Evolutionary conservation across 2,797 vertebrate species (phyloP).

Genomic region (Argentina silus): DNA sequence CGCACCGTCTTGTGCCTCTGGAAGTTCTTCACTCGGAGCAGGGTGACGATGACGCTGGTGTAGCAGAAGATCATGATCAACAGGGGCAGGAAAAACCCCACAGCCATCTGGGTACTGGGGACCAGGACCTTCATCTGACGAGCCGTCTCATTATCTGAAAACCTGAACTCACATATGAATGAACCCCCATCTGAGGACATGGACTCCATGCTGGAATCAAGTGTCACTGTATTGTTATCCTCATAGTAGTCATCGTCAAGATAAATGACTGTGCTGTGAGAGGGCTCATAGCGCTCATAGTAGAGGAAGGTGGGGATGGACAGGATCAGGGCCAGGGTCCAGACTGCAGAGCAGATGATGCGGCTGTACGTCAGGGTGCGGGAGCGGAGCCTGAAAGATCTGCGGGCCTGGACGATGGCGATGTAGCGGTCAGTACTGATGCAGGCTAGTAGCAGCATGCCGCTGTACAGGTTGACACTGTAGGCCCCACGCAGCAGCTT

Average conservation of each 20-base stretch:
- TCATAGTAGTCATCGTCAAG: background rate
- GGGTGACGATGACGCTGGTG: slow-evolving; percentile 74
- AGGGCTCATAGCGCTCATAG: slow-evolving; percentile 70
- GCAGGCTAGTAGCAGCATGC: slow-evolving; percentile 88
- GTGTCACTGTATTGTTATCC: background rate
- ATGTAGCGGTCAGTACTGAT: slow-evolving; percentile 90
- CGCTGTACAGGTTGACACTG: slow-evolving; percentile 89
- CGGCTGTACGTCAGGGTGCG: slow-evolving; percentile 69
- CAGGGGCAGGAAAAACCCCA: slow-evolving; percentile 88
- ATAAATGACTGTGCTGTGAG: rapidly evolving
- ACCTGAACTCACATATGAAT: slow-evolving; percentile 74
- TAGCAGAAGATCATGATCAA: slow-evolving; percentile 88
- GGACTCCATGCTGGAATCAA: background rate
- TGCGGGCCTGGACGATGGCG: slow-evolving; percentile 89
- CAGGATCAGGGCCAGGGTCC: slow-evolving; percentile 77
- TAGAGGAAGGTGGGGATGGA: slow-evolving; percentile 82
- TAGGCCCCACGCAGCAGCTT: slow-evolving; percentile 86
- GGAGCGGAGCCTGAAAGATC: slow-evolving; percentile 83
- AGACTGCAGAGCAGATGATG: slow-evolving; percentile 77
- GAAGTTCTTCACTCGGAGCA: slow-evolving; percentile 83
- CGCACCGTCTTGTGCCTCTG: slow-evolving; percentile 87
- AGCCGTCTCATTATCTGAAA: slow-evolving; percentile 40
- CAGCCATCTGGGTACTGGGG: slow-evolving; percentile 76
- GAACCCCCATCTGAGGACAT: slow-evolving; percentile 10
- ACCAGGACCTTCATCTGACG: slow-evolving; percentile 68